phyloP scores from a whole-genome alignment of 2,797 vertebrate species.

The Cygnus olor region DNA sequence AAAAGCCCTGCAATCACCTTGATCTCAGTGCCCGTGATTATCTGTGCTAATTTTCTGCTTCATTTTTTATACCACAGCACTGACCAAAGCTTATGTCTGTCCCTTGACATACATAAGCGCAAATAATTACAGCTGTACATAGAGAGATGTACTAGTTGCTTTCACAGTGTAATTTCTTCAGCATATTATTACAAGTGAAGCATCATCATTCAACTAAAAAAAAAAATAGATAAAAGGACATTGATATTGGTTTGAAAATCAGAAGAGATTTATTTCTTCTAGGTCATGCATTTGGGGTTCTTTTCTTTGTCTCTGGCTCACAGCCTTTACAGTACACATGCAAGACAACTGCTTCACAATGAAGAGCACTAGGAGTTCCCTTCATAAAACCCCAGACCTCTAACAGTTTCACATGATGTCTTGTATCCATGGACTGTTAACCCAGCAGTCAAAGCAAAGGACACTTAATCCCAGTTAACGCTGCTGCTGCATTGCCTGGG shows the following conservation, averaged over 20 bases:
- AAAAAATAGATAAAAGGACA: background rate
- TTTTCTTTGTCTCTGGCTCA: background rate
- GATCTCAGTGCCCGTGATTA: background rate
- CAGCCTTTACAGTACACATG: background rate
- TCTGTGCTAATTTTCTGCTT: constrained; percentile 4
- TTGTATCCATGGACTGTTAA: background rate
- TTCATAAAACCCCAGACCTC: background rate
- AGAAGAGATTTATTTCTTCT: background rate
- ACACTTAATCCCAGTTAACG: background rate
- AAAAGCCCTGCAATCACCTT: constrained; percentile 8
- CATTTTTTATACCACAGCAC: background rate
- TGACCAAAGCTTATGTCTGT: background rate
- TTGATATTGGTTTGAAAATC: background rate
- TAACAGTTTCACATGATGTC: background rate
- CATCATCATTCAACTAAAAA: background rate
- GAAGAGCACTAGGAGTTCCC: background rate
- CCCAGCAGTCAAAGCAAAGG: background rate
- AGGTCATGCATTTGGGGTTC: background rate
- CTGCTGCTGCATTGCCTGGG: background rate
- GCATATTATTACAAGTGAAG: background rate
- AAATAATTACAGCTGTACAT: background rate
- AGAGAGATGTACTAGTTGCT: background rate
- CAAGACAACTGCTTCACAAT: background rate
- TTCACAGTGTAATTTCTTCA: background rate
- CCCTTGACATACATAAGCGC: background rate